Evolutionary conservation across 2,888 invertebrate genomes (phyloP), one percentile per base, ranked within the genome.

Genomic region (Metopia argyrocephala): DNA sequence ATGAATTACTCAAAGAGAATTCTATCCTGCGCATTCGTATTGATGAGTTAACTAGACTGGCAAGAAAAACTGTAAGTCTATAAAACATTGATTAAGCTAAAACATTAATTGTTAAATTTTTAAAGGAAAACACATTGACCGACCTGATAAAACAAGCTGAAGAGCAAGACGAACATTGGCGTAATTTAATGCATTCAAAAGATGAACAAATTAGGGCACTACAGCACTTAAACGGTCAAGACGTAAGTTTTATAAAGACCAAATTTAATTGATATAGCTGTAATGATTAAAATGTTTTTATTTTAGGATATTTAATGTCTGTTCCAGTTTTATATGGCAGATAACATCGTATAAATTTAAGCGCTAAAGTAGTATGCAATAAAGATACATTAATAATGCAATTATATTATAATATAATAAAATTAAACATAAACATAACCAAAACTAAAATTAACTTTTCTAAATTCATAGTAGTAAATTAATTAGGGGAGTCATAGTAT

Each of bases 31-130:
- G 93, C 86, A 91, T 91, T 54, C 92, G 93, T 87, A 93, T 94
- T 64, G 92, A 92, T 82, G 93, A 95, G 89, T 95, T 96, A 87
- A 94, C 95, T 90, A 93, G 91, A 86, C 93, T 95, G 84, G 95
- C 96, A 83, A 93, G 93, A 84, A 95, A 95, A 87, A 95, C 95
- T 84, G 96, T 96, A 89, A 92, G 93, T 92, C 3, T 12, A 18
- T n/a, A 18, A 12, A 5, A 50, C 18, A 7, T 9, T n/a, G 15
- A 2, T 64, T 65, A 50, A 48, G 21, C 46, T 54, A n/a, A 65
- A 6, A 38, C 9, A 38, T 1, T 12, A 38, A 18, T 79, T 21
- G 69, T 52, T 57, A 73, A 46, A 76, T 66, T 48, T 76, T 82
- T 64, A 68, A 62, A 90, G 90, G 89, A 88, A 84, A 89, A 89